Conservation (phyloP, 2,888 invertebrate genomes). For the Hanleya hanleyi region DNA sequence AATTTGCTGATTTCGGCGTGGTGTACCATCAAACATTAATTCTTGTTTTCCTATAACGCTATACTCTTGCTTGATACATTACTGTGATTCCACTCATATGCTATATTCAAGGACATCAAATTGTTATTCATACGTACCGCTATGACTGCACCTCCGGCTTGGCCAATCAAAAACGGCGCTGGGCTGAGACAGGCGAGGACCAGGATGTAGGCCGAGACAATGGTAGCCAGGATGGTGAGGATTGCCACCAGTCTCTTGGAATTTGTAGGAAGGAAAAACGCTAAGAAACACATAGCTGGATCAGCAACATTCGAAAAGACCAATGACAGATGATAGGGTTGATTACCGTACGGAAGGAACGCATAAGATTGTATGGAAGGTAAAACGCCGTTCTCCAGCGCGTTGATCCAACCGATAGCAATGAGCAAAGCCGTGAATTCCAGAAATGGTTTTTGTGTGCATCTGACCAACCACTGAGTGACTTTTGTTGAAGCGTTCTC, state of each 20-base stretch:
- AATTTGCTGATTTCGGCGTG: no score
- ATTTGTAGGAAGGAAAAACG: constrained; percentile 74
- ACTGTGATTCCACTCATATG: no score
- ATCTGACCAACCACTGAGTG: neutral
- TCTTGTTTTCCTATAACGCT: no score
- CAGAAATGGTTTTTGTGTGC: neutral
- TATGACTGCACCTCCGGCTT: constrained; percentile 78
- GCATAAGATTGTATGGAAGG: constrained; percentile 88
- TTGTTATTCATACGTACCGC: constrained; percentile 81
- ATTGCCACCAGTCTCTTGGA: constrained; percentile 42
- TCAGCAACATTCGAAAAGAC: constrained; percentile 86
- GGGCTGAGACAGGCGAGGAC: constrained; percentile 84
- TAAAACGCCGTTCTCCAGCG: constrained; percentile 85
- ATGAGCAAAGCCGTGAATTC: constrained; percentile 63
- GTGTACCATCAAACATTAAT: no score
- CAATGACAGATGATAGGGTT: constrained; percentile 84
- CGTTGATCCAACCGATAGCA: constrained; percentile 77
- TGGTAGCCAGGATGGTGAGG: constrained; percentile 71
- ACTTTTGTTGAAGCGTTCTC: neutral
- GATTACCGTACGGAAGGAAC: constrained; percentile 85
- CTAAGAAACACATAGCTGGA: constrained; percentile 82
- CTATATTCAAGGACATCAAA: neutral
- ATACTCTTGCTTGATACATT: no score
- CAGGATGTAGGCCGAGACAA: constrained; percentile 81
- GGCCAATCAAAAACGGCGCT: constrained; percentile 78